Evolutionary conservation across 2,888 invertebrate genomes (phyloP).

Genomic region (Pseudococcus longispinus): DNA sequence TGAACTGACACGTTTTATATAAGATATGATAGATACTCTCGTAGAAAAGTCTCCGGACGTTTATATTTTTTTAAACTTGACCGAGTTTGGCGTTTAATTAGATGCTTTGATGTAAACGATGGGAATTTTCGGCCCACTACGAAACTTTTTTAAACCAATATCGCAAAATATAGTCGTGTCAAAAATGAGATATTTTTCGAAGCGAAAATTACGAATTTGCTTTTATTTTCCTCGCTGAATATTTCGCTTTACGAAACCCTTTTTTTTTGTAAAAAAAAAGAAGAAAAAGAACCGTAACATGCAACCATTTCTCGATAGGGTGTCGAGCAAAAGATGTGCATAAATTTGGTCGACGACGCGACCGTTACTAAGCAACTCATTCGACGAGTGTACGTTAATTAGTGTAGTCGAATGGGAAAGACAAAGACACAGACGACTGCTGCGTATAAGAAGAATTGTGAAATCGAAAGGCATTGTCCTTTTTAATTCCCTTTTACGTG

Average conservation of each 20-base stretch:
- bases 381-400: neutral
- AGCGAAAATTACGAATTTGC: neutral
- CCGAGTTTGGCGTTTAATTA: neutral
- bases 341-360: neutral
- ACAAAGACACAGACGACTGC: neutral
- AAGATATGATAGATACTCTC: neutral
- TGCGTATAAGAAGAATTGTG: neutral
- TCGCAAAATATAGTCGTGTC: too few relatives aligned
- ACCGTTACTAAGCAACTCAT: constrained; percentile 10
- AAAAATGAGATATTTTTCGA: neutral
- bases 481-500: neutral
- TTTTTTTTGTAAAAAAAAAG: neutral
- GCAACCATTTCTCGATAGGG: neutral
- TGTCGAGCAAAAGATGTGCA: constrained; percentile 18
- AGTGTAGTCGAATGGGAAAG: neutral
- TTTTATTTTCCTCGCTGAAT: neutral
- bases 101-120: neutral
- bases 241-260: neutral
- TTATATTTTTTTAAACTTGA: neutral
- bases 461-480: neutral
- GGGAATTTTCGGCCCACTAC: too few relatives aligned
- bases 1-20: neutral
- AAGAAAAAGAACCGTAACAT: neutral
- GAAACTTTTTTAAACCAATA: too few relatives aligned
- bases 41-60: neutral